Percentiles rank a stretch among this genome's conserved stretches.
Evolutionary conservation across 2,113 vertebrate genomes (phyloP).

Genomic region (Eubucco bourcierii): DNA sequence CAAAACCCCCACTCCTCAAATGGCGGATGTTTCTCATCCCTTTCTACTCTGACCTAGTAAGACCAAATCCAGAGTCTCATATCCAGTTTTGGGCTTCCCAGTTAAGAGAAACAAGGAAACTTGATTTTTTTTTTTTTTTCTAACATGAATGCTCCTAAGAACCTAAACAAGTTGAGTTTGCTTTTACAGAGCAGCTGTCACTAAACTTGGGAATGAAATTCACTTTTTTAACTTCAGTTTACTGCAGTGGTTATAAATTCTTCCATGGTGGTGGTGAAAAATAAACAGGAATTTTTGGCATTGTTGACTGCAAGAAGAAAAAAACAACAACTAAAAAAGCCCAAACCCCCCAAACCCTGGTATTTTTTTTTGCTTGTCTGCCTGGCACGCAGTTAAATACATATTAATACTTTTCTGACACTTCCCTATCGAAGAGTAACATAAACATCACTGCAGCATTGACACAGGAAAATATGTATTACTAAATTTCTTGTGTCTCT

Average conservation of each 20-base stretch:
- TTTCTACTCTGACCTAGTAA: too few relatives aligned
- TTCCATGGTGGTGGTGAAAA: conserved; percentile 44
- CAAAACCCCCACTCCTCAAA: not conserved
- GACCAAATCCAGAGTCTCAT: too few relatives aligned
- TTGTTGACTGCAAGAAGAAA: conserved; percentile 41
- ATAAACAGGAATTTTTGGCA: conserved; percentile 37
- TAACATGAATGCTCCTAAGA: not conserved
- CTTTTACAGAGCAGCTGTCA: conserved; percentile 20
- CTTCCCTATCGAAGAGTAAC: conserved; percentile 13
- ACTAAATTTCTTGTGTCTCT: conserved; percentile 41
- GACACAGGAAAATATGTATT: conserved; percentile 47
- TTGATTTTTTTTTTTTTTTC: not conserved
- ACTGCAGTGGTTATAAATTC: conserved; percentile 28
- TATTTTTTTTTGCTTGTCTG: conserved; percentile 62
- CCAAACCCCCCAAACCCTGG: not conserved
- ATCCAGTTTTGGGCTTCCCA: too few relatives aligned
- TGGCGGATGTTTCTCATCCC: too few relatives aligned
- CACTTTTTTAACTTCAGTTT: conserved; percentile 28
- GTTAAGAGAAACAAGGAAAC: too few relatives aligned
- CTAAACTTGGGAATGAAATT: conserved; percentile 39
- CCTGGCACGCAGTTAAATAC: conserved; percentile 58
- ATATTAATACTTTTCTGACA: conserved; percentile 63
- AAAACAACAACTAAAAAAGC: not conserved
- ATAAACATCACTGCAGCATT: conserved; percentile 52
- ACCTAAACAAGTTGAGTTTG: conserved; percentile 8